Base-by-base conservation (phyloP, 1,140 invertebrate species). In the Lepidurus apus region DNA sequence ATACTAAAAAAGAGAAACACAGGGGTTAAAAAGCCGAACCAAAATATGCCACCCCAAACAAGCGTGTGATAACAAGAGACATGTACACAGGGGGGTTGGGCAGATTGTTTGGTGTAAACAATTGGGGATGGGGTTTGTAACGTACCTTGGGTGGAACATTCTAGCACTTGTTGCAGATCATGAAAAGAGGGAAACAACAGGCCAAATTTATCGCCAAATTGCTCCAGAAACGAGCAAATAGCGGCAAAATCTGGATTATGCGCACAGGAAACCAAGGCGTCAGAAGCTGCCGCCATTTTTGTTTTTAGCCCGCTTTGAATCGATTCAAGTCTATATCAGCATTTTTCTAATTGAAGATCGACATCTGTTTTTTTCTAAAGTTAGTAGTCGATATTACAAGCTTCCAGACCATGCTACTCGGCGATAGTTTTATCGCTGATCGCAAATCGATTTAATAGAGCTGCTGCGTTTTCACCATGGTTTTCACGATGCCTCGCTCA, bases 181-280 rank as follows among this genome's bases (percentile, higher is more conserved):
- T 89, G 86, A 87, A 96, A 91, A 82, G 91, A 91, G 81, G 92
- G 91, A 83, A 90, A 87, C 75, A 88, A 87, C 80, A 97, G 86
- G 79, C 93, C 92, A 84, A 94, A 91, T 84, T 89, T 86, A 85
- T 91, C 89, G 47, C 93, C 92, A 85, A 96, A 97, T 87, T 93
- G 91, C 85, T 95, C 91, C 76, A 96, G 87, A 88, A 97, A 97
- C 79, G 93, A 94, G 88, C 95, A 97, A 86, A 97, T 95, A 85
- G 96, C 91, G 83, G 95, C 95, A 87, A 96, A 97, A 91, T 97
- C 95, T 84, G 95, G 94, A 90, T 97, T 94, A 89, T 91, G 93
- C 87, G 92, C 90, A 90, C 93, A 96, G 80, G 78, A 74, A 42
- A 74, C 78, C 73, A 1, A 74, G 75, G 78, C 78, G 78, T 79